Conservation (phyloP, 2,888 invertebrate species). For the Loripinus fragilis region DNA sequence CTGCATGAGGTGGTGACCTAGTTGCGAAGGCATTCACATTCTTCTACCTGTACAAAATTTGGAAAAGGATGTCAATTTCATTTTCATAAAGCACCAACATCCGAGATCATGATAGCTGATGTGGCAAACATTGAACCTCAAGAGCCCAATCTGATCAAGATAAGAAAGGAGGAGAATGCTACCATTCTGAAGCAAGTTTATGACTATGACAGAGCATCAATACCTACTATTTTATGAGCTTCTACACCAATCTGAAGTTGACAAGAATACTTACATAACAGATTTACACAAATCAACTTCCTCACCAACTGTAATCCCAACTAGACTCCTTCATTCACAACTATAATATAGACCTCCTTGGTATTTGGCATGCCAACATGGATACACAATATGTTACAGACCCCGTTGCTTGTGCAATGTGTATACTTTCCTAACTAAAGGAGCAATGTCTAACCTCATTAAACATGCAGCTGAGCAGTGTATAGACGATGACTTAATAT, state of each 20-base stretch:
- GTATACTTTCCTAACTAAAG: slow-evolving; percentile 34
- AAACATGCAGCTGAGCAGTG: slow-evolving; percentile 49
- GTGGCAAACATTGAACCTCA: not conserved
- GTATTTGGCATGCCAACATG: slow-evolving; percentile 58
- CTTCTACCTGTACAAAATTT: too few relatives aligned
- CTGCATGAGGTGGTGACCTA: slow-evolving; percentile 25
- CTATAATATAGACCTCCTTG: slow-evolving; percentile 50
- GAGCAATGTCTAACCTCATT: slow-evolving; percentile 45
- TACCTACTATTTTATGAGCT: slow-evolving; percentile 3
- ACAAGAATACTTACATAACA: not conserved
- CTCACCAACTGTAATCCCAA: slow-evolving; percentile 40
- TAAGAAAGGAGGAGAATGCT: too few relatives aligned
- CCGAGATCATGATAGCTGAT: too few relatives aligned
- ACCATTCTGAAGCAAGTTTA: too few relatives aligned
- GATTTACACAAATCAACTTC: not conserved
- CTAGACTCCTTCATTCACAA: slow-evolving; percentile 52
- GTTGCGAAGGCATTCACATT: too few relatives aligned
- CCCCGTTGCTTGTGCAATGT: slow-evolving; percentile 55
- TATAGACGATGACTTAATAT: slow-evolving; percentile 30
- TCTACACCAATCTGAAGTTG: slow-evolving; percentile 5
- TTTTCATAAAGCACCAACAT: too few relatives aligned
- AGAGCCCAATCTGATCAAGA: too few relatives aligned
- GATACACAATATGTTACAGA: slow-evolving; percentile 56
- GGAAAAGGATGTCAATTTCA: too few relatives aligned
- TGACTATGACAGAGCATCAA: not conserved